Percentiles rank a stretch among this genome's conserved stretches.
phyloP scores from a whole-genome alignment of 2,113 vertebrate genomes.

The Xiphias gladius region DNA sequence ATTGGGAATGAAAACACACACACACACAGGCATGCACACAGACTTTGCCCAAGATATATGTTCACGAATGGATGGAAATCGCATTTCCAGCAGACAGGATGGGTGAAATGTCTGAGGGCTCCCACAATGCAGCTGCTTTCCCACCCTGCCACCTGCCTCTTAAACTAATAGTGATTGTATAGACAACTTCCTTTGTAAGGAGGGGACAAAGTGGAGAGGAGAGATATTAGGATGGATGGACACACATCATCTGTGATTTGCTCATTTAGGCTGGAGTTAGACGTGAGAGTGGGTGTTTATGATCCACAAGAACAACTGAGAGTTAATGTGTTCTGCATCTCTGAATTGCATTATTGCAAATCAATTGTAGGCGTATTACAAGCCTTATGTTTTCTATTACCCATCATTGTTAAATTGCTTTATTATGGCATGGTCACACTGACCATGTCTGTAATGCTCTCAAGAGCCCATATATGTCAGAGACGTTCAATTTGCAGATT shows the following conservation, averaged over 20 bases:
- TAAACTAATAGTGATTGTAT: conserved; percentile 86
- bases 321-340: conserved; percentile 61
- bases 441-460: conserved; percentile 33
- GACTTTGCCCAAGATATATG: conserved; percentile 57
- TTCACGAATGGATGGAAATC: conserved; percentile 80
- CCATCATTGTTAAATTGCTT: conserved; percentile 55
- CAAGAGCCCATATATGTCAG: conserved; percentile 33
- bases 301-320: conserved; percentile 54
- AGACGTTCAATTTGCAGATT: conserved; percentile 63
- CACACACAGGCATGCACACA: conserved; percentile 22
- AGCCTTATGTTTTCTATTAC: conserved; percentile 73
- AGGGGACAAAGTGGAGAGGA: conserved; percentile 72
- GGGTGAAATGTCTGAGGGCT: conserved; percentile 73
- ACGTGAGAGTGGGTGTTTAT: conserved; percentile 74
- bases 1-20: conserved; percentile 61
- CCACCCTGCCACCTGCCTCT: conserved; percentile 85
- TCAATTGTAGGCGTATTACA: conserved; percentile 73
- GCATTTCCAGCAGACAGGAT: conserved; percentile 83
- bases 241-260: conserved; percentile 73
- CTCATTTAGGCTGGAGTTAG: conserved; percentile 69
- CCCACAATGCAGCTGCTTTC: conserved; percentile 82
- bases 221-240: conserved; percentile 83
- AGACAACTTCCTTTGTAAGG: conserved; percentile 80
- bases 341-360: conserved; percentile 77
- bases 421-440: conserved; percentile 45